Conservation (phyloP, 2,888 invertebrate genomes). For the Clitarchus hookeri region DNA sequence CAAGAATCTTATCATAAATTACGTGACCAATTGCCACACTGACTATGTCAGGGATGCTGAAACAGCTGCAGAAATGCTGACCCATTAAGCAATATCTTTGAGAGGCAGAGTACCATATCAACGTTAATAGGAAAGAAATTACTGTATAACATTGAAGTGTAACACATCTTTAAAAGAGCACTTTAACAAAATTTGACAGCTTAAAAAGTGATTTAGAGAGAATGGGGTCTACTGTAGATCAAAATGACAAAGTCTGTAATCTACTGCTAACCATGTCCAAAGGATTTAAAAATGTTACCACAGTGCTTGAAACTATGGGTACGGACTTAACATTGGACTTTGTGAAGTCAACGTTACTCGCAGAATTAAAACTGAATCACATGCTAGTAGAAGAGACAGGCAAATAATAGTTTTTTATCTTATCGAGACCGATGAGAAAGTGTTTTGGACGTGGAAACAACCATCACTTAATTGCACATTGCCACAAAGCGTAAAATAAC, state of each 20-base stretch:
- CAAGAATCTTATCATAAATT: background rate
- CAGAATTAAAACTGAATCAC: background rate
- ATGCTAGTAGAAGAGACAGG: background rate
- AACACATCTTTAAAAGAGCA: background rate
- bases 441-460: background rate
- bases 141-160: background rate
- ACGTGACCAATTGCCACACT: too few species aligned
- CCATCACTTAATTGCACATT: background rate
- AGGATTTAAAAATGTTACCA: background rate
- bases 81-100: background rate
- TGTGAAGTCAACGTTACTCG: background rate
- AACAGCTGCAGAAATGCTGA: background rate
- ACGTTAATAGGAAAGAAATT: background rate
- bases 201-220: background rate
- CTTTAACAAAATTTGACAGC: background rate
- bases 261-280: background rate
- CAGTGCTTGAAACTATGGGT: background rate
- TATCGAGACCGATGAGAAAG: background rate
- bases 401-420: background rate
- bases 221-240: background rate
- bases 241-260: background rate
- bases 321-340: background rate
- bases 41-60: too few species aligned
- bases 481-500: background rate
- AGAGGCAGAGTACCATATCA: background rate